Evolutionary conservation across 2,797 vertebrate species (phyloP).

Genomic region (Characodon lateralis): DNA sequence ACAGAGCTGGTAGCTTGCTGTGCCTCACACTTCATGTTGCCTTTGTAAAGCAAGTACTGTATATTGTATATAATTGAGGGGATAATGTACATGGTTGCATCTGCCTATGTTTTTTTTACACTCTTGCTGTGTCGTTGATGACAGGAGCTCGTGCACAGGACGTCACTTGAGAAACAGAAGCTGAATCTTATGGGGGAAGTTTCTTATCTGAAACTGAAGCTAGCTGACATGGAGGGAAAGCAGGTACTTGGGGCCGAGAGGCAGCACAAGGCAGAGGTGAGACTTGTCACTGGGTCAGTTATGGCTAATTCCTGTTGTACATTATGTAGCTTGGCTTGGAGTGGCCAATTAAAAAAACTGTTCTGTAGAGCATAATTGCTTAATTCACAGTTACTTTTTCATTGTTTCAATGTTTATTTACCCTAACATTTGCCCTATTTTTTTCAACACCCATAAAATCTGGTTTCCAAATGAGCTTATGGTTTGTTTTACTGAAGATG

Average conservation of each 20-base stretch:
- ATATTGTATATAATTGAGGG: constrained; percentile 9
- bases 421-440: too few species aligned
- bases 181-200: constrained; percentile 93
- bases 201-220: constrained; percentile 93
- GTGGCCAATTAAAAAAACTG: neutral
- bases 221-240: constrained; percentile 93
- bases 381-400: neutral
- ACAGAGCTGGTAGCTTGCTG: constrained; percentile 48
- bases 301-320: neutral
- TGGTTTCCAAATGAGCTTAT: neutral
- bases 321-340: neutral
- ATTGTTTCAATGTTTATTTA: neutral
- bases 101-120: constrained; percentile 33
- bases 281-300: constrained; percentile 10
- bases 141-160: constrained; percentile 92
- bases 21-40: constrained; percentile 52
- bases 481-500: constrained; percentile 10
- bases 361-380: neutral
- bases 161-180: constrained; percentile 93
- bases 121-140: constrained; percentile 49
- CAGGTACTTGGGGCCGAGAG: constrained; percentile 88
- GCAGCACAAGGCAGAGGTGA: constrained; percentile 95
- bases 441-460: neutral
- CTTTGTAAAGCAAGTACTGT: constrained; percentile 53
- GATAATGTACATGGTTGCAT: constrained; percentile 27